These are phyloP conservation scores for Hippotragus niger DNA, from an alignment of 2,113 vertebrate genomes.

Conservation along the genomic window DNA sequence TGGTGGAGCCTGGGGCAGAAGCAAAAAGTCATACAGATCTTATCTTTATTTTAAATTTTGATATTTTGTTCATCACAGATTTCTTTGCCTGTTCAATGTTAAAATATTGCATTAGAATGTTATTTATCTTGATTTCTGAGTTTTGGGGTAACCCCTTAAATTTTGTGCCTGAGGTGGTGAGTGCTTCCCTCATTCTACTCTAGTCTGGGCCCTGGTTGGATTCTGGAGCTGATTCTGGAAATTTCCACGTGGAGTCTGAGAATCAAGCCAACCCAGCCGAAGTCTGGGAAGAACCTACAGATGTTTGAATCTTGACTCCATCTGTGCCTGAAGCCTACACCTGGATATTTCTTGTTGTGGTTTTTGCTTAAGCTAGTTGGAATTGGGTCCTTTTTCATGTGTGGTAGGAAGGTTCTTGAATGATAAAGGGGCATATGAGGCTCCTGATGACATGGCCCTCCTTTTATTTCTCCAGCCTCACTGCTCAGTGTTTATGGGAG, in stretches of 20 bases:
- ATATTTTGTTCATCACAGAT: background rate
- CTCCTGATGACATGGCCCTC: rapidly evolving
- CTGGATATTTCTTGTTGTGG: background rate
- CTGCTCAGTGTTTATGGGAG: background rate
- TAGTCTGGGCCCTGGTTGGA: background rate
- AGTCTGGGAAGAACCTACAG: background rate
- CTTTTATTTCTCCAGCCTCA: background rate
- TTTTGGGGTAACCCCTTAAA: background rate
- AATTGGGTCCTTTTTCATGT: background rate
- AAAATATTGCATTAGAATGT: background rate
- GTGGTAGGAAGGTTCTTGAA: background rate
- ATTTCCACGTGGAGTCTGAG: background rate
- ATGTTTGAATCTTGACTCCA: background rate
- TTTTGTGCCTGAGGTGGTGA: background rate
- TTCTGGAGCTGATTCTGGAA: background rate
- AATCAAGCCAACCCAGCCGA: background rate
- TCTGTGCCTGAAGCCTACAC: background rate
- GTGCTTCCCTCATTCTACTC: background rate
- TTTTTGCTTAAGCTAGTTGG: background rate
- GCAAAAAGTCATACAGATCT: background rate
- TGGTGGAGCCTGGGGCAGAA: background rate
- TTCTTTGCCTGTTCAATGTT: background rate
- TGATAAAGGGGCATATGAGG: background rate
- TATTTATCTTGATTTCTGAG: background rate
- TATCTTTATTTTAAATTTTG: background rate